Evolutionary conservation across 2,888 invertebrate genomes (phyloP), one percentile per base, ranked within the genome.

Genomic region (Andrena chrysosceles): DNA sequence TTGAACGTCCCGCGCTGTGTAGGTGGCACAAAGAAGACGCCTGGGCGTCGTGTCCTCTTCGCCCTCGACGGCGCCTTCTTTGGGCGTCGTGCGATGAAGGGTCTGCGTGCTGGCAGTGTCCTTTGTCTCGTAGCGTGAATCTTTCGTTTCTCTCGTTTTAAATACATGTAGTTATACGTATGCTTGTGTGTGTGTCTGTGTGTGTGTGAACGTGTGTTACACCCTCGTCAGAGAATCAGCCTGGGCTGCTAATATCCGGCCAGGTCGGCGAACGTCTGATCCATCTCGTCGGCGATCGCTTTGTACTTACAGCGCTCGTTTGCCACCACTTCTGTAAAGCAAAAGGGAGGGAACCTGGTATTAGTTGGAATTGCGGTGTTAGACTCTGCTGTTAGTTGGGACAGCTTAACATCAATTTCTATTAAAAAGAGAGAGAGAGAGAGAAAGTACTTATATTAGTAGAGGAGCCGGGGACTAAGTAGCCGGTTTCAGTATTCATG

Each of bases 241-340:
- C 75, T 75, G 81, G 42, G 64, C 85, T 78, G 85, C 90, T 96
- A 98, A 95, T 98, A 98, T 92, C 98, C 98, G 93, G 98, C 97
- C 93, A 99, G 96, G 95, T 99, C 99, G 89, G 99, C 98, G 95
- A 99, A 98, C 85, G 98, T 98, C 94, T 97, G 97, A 95, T 99
- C 99, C 96, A 99, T 97, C 95, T 99, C 99, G 94, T 99, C 99
- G 91, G 99, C 98, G 94, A 99, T 99, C 89, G 97, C 97, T 96
- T 99, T 99, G 96, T 98, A 99, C 95, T 98, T 98, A 96, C 98
- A 98, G 95, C 98, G 98, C 94, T 98, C 98, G 94, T 97, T 96
- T 90, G 97, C 95, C 93, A 98, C 96, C 94, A 98, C 98, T 95
- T 98, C 98, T 98, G 96, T 89, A 95, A 95, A 86, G 86, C 89